These are phyloP conservation scores for Temnothorax longispinosus DNA, from an alignment of 1,140 invertebrate genomes.

Conservation along the genomic window DNA sequence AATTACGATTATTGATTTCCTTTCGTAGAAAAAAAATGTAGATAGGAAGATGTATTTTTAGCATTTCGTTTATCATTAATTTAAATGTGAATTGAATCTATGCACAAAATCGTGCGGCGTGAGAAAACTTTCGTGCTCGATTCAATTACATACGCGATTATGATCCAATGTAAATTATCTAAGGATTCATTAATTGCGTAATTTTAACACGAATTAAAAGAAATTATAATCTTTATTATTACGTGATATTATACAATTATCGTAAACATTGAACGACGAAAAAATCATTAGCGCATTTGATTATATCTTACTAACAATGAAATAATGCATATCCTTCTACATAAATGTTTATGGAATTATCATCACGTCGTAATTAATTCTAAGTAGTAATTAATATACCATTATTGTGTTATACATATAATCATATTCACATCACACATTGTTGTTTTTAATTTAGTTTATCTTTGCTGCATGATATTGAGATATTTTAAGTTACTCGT, in stretches of 20 bases:
- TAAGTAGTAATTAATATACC: constrained; percentile 66
- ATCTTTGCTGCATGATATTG: constrained; percentile 72
- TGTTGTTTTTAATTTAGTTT: constrained; percentile 61
- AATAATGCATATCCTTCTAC: constrained; percentile 76
- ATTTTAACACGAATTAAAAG: constrained; percentile 52
- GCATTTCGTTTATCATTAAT: constrained; percentile 26
- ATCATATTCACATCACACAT: constrained; percentile 48
- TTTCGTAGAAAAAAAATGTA: constrained; percentile 38
- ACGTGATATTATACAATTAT: constrained; percentile 66
- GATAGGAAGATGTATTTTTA: constrained; percentile 51
- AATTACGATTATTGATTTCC: constrained; percentile 44
- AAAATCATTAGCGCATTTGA: constrained; percentile 55
- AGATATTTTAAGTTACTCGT: constrained; percentile 45
- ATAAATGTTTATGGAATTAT: constrained; percentile 70
- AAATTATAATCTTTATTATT: constrained; percentile 65
- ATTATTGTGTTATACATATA: constrained; percentile 63
- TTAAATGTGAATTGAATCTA: constrained; percentile 24
- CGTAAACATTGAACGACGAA: constrained; percentile 35
- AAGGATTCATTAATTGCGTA: constrained; percentile 45
- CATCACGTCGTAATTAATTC: constrained; percentile 71
- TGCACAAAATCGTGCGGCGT: constrained; percentile 49
- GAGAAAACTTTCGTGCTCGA: constrained; percentile 29
- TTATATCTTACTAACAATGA: constrained; percentile 69
- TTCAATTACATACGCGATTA: constrained; percentile 58
- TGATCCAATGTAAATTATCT: constrained; percentile 65